A percentile compares a stretch with the other conserved stretches of the same genome.
These are phyloP conservation scores for Parnassius mnemosyne DNA, from an alignment of 2,888 invertebrate species.

Conservation along the genomic window DNA sequence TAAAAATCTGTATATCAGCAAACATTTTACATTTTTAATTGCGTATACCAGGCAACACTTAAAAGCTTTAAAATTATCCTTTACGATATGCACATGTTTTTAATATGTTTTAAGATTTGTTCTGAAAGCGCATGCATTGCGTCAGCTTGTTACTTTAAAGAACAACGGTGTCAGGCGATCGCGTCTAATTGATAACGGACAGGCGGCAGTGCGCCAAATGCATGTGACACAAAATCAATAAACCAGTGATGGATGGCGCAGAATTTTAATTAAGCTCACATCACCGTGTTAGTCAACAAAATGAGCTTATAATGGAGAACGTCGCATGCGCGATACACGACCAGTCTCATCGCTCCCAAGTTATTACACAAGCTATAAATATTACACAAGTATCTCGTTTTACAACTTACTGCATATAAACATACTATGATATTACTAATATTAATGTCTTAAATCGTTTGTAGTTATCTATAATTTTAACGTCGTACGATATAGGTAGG, in stretches of 20 bases:
- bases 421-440: slow-evolving; percentile 13
- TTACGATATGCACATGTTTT: too few relatives aligned
- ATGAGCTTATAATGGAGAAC: slow-evolving; percentile 68
- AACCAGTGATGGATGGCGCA: slow-evolving; percentile 68
- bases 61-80: too few relatives aligned
- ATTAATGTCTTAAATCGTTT: slow-evolving; percentile 7
- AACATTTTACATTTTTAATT: too few relatives aligned
- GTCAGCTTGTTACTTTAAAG: slow-evolving; percentile 28
- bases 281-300: slow-evolving; percentile 69
- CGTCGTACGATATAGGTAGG: too few relatives aligned
- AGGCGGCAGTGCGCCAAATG: slow-evolving; percentile 54
- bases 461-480: too few relatives aligned
- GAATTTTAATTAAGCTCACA: slow-evolving; percentile 75
- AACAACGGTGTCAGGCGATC: slow-evolving; percentile 41
- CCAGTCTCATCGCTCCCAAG: slow-evolving; percentile 10
- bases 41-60: too few relatives aligned
- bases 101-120: too few relatives aligned
- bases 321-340: slow-evolving; percentile 32
- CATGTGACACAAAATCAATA: slow-evolving; percentile 75
- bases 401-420: background rate
- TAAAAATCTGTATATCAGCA: too few relatives aligned
- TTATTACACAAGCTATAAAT: slow-evolving; percentile 10
- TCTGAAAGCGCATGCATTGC: background rate
- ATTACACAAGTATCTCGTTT: background rate
- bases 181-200: slow-evolving; percentile 67